Percentiles rank a stretch among this genome's conserved stretches.
Evolutionary conservation across 2,888 invertebrate species (phyloP).

Genomic region (Macaria notata): DNA sequence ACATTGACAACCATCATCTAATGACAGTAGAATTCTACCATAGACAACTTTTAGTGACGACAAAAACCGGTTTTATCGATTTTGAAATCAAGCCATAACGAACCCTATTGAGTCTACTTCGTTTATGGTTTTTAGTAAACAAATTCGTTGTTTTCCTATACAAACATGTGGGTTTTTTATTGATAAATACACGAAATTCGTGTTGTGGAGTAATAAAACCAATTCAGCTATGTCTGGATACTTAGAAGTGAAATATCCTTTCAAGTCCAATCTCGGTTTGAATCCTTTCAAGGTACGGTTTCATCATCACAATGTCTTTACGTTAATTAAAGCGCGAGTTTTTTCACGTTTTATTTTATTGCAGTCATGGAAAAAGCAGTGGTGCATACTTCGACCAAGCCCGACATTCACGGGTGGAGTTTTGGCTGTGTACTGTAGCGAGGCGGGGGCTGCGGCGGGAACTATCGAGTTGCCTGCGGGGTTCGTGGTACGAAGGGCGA

Average conservation of each 20-base stretch:
- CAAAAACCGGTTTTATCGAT: conserved; percentile 49
- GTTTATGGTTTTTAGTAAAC: conserved; percentile 56
- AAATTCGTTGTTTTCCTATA: conserved; percentile 34
- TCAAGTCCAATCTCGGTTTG: conserved; percentile 82
- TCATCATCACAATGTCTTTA: conserved; percentile 8
- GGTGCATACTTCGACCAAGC: conserved; percentile 84
- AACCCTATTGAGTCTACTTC: conserved; percentile 71
- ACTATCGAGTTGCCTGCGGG: conserved; percentile 82
- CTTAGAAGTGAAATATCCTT: conserved; percentile 85
- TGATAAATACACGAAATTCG: conserved; percentile 24
- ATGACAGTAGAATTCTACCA: neutral
- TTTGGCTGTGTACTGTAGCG: conserved; percentile 80
- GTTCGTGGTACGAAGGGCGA: conserved; percentile 83
- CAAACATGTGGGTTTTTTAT: conserved; percentile 44
- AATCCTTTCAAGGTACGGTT: conserved; percentile 84
- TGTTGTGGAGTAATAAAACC: conserved; percentile 28
- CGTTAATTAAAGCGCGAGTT: too few species aligned
- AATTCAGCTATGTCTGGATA: conserved; percentile 74
- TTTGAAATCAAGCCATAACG: conserved; percentile 61
- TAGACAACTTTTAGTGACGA: conserved; percentile 13
- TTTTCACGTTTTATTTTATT: too few species aligned
- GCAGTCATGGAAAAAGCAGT: conserved; percentile 85
- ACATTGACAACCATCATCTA: too few species aligned
- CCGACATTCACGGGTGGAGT: conserved; percentile 79
- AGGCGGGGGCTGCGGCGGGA: conserved; percentile 71